Evolutionary conservation across 2,888 invertebrate species (phyloP), one percentile per base, ranked within the genome.

Genomic region (Pterostichus niger): DNA sequence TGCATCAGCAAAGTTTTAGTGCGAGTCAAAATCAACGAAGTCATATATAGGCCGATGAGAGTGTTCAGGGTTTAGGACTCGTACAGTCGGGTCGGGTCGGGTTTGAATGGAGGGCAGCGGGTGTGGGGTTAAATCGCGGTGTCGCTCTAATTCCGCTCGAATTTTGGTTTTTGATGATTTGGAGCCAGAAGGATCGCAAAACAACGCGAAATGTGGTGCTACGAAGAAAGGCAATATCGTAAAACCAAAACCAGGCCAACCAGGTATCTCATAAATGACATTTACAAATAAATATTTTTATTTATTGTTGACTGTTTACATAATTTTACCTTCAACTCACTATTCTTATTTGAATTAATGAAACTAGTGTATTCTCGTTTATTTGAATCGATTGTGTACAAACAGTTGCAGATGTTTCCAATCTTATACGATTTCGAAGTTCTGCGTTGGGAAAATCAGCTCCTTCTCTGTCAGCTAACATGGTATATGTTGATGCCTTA

Each of bases 391-490:
- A 17, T 59, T 59, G 64, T 64, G 71, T 35, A 71, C 44, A 81
- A 71, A 71, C 54, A 83, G 83, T 68, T 83, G 83, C 85, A 82
- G 92, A 93, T 86, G 88, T 92, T 68, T 93, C 94, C 83, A 98
- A 98, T 91, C 91, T 98, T 87, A 92, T 97, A 88, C 95, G 97
- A 84, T 96, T 98, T 94, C 94, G 96, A 86, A 95, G 95, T 88
- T 96, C 97, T 6, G 93, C 95, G 77, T 93, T 98, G 87, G 98
- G 98, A 77, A 98, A 98, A 90, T 98, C 98, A 1, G 98, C 98
- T 84, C 98, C 98, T 71, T 97, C 97, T 78, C 92, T 98, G 85
- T 97, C 97, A 76, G 91, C 92, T 89, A 94, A 93, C 87, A 93
- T 94, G 93, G 95, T 93, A 71, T 40, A 44, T 71, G 44, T 11